Evolutionary conservation across 2,797 vertebrate species (phyloP).

Genomic region (Triplophysa yarkandensis): DNA sequence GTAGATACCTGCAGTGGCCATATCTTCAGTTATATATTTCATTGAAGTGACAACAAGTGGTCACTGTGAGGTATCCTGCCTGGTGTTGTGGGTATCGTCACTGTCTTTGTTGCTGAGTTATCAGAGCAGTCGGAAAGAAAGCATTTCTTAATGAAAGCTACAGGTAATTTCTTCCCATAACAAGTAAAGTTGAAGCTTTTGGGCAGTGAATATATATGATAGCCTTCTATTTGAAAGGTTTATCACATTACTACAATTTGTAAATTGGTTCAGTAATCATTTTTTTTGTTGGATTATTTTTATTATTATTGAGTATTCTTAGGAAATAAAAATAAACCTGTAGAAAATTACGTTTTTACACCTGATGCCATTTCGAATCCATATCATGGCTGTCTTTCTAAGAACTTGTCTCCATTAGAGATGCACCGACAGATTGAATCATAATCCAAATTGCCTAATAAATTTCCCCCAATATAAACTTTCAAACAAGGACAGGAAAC

Average conservation of each 20-base stretch:
- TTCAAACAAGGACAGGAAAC: too few species aligned
- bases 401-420: too few species aligned
- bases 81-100: not conserved
- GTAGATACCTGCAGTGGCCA: not conserved
- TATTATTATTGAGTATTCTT: too few species aligned
- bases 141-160: not conserved
- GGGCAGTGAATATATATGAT: not conserved
- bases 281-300: too few species aligned
- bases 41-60: not conserved
- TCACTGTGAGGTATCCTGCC: not conserved
- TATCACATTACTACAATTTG: not conserved
- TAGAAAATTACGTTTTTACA: too few species aligned
- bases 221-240: not conserved
- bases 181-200: not conserved
- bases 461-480: too few species aligned
- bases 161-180: not conserved
- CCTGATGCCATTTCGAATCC: not conserved
- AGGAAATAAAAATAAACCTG: too few species aligned
- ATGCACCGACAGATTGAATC: too few species aligned
- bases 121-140: not conserved
- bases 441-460: too few species aligned
- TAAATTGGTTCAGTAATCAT: not conserved
- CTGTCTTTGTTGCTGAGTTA: not conserved
- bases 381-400: too few species aligned
- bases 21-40: not conserved